A percentile compares a stretch with the other conserved stretches of the same genome.
phyloP scores from a whole-genome alignment of 2,113 vertebrate genomes.

The Dasyornis broadbenti region DNA sequence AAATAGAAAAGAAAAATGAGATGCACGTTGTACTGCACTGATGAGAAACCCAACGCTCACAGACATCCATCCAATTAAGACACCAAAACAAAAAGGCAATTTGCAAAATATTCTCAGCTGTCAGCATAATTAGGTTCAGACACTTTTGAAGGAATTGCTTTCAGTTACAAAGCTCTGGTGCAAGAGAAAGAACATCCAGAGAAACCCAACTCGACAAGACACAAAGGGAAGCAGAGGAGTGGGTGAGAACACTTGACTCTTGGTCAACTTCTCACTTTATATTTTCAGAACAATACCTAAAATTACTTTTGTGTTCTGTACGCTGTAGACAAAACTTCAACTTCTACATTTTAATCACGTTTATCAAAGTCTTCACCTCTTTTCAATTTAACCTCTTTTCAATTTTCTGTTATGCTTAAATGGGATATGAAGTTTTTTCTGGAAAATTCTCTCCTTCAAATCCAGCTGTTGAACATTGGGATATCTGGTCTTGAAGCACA shows the following conservation, averaged over 20 bases:
- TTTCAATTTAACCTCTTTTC: not conserved
- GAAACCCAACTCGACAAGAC: not conserved
- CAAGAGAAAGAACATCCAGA: not conserved
- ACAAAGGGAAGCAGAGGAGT: not conserved
- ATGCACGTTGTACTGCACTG: accelerated
- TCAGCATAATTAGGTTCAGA: not conserved
- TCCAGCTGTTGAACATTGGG: not conserved
- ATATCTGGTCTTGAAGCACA: not conserved
- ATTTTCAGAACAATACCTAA: not conserved
- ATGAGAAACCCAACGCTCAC: not conserved
- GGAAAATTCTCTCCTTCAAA: not conserved
- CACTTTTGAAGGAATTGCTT: not conserved
- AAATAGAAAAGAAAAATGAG: not conserved
- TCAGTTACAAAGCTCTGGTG: not conserved
- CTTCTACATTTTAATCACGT: not conserved
- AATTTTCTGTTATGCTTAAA: no score
- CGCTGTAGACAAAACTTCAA: not conserved
- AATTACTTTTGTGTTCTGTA: not conserved
- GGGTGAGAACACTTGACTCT: not conserved
- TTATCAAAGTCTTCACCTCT: not conserved
- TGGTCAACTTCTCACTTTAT: not conserved
- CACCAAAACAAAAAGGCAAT: not conserved
- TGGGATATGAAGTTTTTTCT: not conserved
- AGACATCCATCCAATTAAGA: not conserved
- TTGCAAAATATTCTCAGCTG: not conserved